phyloP scores from a whole-genome alignment of 1,140 invertebrate genomes.

The Armadillidium nasatum region DNA sequence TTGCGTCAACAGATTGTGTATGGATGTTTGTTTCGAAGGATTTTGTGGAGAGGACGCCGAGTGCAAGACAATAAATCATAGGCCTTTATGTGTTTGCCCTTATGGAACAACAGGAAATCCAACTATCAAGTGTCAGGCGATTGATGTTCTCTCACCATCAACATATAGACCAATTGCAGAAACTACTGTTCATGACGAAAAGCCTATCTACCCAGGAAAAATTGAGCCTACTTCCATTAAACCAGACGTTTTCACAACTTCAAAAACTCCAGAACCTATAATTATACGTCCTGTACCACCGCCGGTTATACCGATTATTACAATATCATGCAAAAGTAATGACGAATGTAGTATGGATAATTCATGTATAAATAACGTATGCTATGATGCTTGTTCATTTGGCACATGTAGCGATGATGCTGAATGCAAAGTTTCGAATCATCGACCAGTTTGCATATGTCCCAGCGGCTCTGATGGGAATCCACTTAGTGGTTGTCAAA shows the following conservation, averaged over 20 bases:
- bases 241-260: constrained; percentile 62
- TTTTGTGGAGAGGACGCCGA: constrained; percentile 68
- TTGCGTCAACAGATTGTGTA: constrained; percentile 65
- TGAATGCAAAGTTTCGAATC: constrained; percentile 56
- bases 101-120: constrained; percentile 49
- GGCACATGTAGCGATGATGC: constrained; percentile 68
- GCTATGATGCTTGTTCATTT: constrained; percentile 66
- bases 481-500: constrained; percentile 39
- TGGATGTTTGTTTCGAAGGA: constrained; percentile 66
- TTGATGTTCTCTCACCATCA: constrained; percentile 1
- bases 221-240: constrained; percentile 55
- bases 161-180: constrained; percentile 66
- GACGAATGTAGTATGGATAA: constrained; percentile 65
- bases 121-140: constrained; percentile 44
- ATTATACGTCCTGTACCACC: constrained; percentile 47
- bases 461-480: constrained; percentile 47
- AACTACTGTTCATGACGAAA: constrained; percentile 62
- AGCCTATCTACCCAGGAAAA: constrained; percentile 69
- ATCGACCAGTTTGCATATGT: constrained; percentile 47
- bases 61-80: constrained; percentile 56
- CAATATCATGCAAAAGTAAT: constrained; percentile 38
- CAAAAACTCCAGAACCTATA: constrained; percentile 53
- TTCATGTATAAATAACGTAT: constrained; percentile 61
- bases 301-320: constrained; percentile 52
- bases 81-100: constrained; percentile 48